Evolutionary conservation across 64 coral and sea anemone species (phyloP).

Genomic region (Montipora foliosa): DNA sequence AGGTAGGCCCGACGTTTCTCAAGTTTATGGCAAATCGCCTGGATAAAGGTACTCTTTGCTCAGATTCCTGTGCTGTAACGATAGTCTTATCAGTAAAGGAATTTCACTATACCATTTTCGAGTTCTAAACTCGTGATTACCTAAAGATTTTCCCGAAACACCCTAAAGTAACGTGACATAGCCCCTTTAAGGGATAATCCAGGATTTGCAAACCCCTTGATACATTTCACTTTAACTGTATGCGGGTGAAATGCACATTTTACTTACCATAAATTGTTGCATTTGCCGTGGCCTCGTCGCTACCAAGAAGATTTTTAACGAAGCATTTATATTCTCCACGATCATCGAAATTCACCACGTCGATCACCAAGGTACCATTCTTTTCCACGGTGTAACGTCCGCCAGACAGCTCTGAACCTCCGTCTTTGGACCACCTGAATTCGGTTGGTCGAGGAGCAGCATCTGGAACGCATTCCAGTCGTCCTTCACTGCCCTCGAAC

Average conservation of each 20-base stretch:
- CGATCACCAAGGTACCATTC: slow-evolving; percentile 9
- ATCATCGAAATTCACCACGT: background rate
- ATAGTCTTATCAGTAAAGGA: too few species aligned
- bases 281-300: background rate
- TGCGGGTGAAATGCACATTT: background rate
- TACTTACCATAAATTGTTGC: slow-evolving; percentile 17
- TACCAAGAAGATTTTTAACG: slow-evolving; percentile 10
- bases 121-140: too few species aligned
- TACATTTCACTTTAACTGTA: too few species aligned
- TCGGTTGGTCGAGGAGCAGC: slow-evolving; percentile 18
- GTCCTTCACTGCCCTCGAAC: slow-evolving; percentile 13
- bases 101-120: too few species aligned
- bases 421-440: slow-evolving; percentile 21
- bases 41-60: too few species aligned
- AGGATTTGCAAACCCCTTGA: too few species aligned
- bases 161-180: too few species aligned
- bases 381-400: background rate
- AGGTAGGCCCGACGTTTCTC: too few species aligned
- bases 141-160: too few species aligned
- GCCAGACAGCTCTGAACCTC: background rate
- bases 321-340: slow-evolving; percentile 5
- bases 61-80: too few species aligned
- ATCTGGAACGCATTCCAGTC: slow-evolving; percentile 26
- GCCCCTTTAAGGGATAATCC: too few species aligned
- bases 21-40: too few species aligned